Evolutionary conservation across 1,140 invertebrate species (phyloP).

Genomic region (Papilio polyxenes): DNA sequence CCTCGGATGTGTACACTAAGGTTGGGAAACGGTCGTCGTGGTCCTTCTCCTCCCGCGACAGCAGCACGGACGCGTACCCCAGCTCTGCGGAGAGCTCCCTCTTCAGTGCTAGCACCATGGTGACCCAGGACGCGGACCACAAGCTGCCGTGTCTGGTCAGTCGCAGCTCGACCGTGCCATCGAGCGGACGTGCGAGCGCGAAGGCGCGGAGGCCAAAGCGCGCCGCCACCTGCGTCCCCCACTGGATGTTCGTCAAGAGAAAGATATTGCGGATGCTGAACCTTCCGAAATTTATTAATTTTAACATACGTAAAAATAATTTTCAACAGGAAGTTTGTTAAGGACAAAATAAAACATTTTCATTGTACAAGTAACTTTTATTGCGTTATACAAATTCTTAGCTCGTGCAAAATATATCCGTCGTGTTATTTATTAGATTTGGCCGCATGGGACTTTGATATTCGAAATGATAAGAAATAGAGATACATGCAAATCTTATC

Average conservation of each 20-base stretch:
- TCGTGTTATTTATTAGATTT: slow-evolving; percentile 3
- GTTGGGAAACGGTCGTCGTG: slow-evolving; percentile 38
- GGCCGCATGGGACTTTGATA: slow-evolving; percentile 24
- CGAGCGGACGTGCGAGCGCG: slow-evolving; percentile 12
- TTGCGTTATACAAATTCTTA: slow-evolving; percentile 26
- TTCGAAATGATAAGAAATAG: not conserved
- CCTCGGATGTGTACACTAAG: slow-evolving; percentile 33
- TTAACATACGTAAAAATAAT: slow-evolving; percentile 17
- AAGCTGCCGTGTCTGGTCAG: not conserved
- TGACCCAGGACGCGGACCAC: not conserved
- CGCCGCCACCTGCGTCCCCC: not conserved
- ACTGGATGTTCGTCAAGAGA: slow-evolving; percentile 21
- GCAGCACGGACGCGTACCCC: slow-evolving; percentile 56
- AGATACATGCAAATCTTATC: not conserved
- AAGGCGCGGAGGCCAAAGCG: not conserved
- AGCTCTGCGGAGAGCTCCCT: slow-evolving; percentile 46
- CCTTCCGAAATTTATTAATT: slow-evolving; percentile 29
- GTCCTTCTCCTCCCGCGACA: slow-evolving; percentile 20
- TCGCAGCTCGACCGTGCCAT: not conserved
- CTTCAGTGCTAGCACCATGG: slow-evolving; percentile 17
- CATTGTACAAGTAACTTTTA: slow-evolving; percentile 15
- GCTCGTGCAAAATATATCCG: slow-evolving; percentile 1
- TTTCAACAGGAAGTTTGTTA: slow-evolving; percentile 30
- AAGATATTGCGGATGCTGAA: slow-evolving; percentile 27
- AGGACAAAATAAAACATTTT: slow-evolving; percentile 35